Conservation (phyloP, 2,113 vertebrate species). For the Heterocephalus glaber region DNA sequence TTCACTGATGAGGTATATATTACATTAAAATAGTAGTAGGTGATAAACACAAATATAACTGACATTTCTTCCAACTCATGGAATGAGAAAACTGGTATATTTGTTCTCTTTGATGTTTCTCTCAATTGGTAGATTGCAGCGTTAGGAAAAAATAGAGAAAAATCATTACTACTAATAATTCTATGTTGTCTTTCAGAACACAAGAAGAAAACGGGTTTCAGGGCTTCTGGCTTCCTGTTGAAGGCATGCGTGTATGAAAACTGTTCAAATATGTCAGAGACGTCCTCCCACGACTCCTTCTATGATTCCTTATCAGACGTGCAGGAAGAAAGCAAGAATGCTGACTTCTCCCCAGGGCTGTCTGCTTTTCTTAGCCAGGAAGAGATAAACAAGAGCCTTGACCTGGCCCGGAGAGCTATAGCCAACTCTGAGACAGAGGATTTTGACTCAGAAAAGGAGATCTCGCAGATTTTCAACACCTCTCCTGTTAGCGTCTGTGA, state of each 20-base stretch:
- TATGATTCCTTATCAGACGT: slow-evolving; percentile 88
- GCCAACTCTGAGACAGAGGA: slow-evolving; percentile 81
- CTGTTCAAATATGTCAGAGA: slow-evolving; percentile 86
- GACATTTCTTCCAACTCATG: not conserved
- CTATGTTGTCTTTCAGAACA: slow-evolving; percentile 87
- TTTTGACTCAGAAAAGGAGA: slow-evolving; percentile 81
- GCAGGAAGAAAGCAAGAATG: slow-evolving; percentile 84
- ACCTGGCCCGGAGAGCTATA: slow-evolving; percentile 94
- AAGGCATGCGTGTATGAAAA: slow-evolving; percentile 83
- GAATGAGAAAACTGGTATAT: not conserved
- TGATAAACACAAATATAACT: not conserved
- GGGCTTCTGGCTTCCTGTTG: slow-evolving; percentile 85
- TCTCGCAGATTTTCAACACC: slow-evolving; percentile 75
- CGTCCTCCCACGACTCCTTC: slow-evolving; percentile 89
- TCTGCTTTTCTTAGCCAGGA: slow-evolving; percentile 96
- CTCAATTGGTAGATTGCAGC: not conserved
- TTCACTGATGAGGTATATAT: not conserved
- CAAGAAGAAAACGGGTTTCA: slow-evolving; percentile 87
- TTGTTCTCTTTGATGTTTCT: not conserved
- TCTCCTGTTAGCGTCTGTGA: slow-evolving; percentile 74
- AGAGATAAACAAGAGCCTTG: slow-evolving; percentile 94
- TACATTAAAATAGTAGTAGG: not conserved
- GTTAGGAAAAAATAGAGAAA: not conserved
- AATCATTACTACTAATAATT: not conserved
- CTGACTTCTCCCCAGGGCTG: slow-evolving; percentile 88